Conservation (phyloP, 2,797 vertebrate genomes). For the Sparus aurata region DNA sequence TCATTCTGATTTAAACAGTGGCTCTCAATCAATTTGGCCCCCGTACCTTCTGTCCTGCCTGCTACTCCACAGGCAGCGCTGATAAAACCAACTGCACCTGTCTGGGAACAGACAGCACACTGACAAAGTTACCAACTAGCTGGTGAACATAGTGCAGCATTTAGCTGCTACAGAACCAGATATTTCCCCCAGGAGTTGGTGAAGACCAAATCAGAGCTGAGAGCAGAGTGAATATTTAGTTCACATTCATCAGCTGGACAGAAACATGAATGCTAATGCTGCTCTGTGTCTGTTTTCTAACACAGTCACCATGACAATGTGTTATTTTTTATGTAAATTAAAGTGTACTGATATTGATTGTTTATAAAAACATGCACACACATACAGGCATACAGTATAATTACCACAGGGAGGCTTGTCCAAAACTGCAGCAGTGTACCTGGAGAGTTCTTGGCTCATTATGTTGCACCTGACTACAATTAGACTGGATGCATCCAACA, state of each 20-base stretch:
- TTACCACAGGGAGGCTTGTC: constrained; percentile 17
- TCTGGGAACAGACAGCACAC: constrained; percentile 10
- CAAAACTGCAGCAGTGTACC: constrained; percentile 29
- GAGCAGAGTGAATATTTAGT: background rate
- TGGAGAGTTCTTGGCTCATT: constrained; percentile 32
- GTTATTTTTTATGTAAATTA: background rate
- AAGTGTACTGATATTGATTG: background rate
- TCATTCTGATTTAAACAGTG: constrained; percentile 68
- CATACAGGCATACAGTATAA: constrained; percentile 13
- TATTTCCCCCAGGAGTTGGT: constrained; percentile 5
- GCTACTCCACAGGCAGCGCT: constrained; percentile 37
- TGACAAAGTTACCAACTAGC: constrained; percentile 1
- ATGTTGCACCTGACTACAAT: constrained; percentile 59
- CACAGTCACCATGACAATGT: background rate
- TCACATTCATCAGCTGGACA: background rate
- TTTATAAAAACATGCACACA: constrained; percentile 8
- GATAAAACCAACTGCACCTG: constrained; percentile 31
- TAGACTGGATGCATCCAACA: constrained; percentile 40
- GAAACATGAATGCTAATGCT: background rate
- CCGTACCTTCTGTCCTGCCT: constrained; percentile 29
- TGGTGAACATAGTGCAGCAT: constrained; percentile 2
- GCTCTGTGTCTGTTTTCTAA: background rate
- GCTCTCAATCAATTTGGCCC: constrained; percentile 40
- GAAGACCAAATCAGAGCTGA: constrained; percentile 4
- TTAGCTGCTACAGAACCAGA: background rate